phyloP scores from a whole-genome alignment of 2,797 vertebrate species.

The Geotrypetes seraphini region DNA sequence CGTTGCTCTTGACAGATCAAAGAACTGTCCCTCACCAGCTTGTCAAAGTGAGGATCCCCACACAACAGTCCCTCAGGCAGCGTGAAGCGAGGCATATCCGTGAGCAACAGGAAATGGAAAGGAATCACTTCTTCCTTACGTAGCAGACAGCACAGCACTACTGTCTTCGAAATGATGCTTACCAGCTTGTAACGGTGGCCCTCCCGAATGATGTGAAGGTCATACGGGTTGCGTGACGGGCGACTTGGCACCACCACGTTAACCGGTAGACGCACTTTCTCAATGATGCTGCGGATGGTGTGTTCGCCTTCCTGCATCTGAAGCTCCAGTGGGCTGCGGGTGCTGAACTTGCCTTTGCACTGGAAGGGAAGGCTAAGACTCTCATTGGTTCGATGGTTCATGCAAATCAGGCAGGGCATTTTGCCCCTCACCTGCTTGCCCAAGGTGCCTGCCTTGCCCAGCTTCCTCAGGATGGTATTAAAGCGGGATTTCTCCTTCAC shows the following conservation, averaged over 20 bases:
- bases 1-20: slow-evolving; percentile 69
- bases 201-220: slow-evolving; percentile 85
- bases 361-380: slow-evolving; percentile 92
- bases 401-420: slow-evolving; percentile 92
- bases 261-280: slow-evolving; percentile 87
- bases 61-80: slow-evolving; percentile 72
- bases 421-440: slow-evolving; percentile 63
- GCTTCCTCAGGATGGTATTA: slow-evolving; percentile 72
- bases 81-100: slow-evolving; percentile 85
- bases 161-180: slow-evolving; percentile 94
- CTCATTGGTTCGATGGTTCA: slow-evolving; percentile 97
- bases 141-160: slow-evolving; percentile 88
- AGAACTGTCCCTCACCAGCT: slow-evolving; percentile 72
- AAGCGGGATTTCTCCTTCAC: slow-evolving; percentile 84
- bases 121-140: slow-evolving; percentile 76
- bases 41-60: slow-evolving; percentile 68
- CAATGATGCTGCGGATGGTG: slow-evolving; percentile 91
- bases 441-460: slow-evolving; percentile 71
- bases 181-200: slow-evolving; percentile 95
- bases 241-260: slow-evolving; percentile 86
- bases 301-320: slow-evolving; percentile 94
- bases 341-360: slow-evolving; percentile 92
- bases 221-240: slow-evolving; percentile 83
- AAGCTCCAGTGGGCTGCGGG: slow-evolving; percentile 87
- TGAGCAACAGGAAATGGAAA: slow-evolving; percentile 85